Base-by-base conservation (phyloP, 2,113 vertebrate genomes). In the Dendrocopos noguchii region DNA sequence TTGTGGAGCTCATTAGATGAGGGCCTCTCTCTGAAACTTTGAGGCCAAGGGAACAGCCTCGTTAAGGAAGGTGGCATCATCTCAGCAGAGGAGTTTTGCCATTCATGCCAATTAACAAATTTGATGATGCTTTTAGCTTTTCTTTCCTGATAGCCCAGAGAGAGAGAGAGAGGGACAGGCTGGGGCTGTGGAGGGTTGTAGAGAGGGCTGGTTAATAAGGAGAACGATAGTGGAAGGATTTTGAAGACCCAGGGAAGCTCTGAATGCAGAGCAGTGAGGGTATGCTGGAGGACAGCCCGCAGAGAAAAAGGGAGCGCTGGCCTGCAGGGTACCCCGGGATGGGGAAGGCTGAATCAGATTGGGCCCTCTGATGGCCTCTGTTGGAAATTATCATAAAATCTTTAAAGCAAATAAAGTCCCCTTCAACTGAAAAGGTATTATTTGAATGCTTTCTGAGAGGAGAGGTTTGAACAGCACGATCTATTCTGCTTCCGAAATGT, bases 381-480 rank as follows among this genome's bases (percentile, higher is more conserved):
- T 27, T 95, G 80, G 80, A 92, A 95, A 96, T 80, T 72, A 93
- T 84, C 81, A 95, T 44, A 89, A 95, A 95, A 90, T 94, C 94
- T 96, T 95, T 93, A 96, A 95, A 95, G 91, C 92, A 94, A 94
- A 96, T 84, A 95, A 90, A 90, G 93, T 92, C 74, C 83, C 93
- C 90, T 93, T 80, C 79, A 90, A 92, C 82, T 53, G 80, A 93
- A 94, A 95, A 93, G 94, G 84, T 75, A 95, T 83, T 68, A 84
- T 92, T 61, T 90, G 91, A 95, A 83, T 84, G 82, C 22, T 21
- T 84, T 92, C 10, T 25, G 71, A 80, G 86, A 90, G 85, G 73
- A 95, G 85, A 87, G 81, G 61, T 63, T 95, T 86, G 91, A 93
- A 93, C 92, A 81, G 92, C 88, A 12, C 39, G 66, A 94, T 93